These are phyloP conservation scores for Microcebus ravelobensis DNA, from an alignment of 2,113 vertebrate genomes.

Conservation along the genomic window DNA sequence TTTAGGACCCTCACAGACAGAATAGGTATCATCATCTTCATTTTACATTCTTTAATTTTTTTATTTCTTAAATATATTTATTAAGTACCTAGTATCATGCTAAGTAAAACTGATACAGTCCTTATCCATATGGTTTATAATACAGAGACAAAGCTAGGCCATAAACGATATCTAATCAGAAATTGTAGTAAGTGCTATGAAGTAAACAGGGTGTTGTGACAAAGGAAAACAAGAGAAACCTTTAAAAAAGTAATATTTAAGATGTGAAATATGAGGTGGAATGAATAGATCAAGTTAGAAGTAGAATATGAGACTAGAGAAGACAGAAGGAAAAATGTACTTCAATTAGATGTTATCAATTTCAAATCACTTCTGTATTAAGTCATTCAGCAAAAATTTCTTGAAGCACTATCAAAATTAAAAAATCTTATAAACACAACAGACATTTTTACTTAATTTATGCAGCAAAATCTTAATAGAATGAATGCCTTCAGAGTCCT, in stretches of 20 bases:
- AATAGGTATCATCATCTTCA: background rate
- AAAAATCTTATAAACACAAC: background rate
- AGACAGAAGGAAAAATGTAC: background rate
- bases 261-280: background rate
- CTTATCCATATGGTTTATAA: background rate
- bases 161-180: background rate
- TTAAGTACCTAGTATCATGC: background rate
- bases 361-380: background rate
- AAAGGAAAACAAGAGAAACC: background rate
- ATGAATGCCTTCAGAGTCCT: background rate
- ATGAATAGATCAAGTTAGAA: background rate
- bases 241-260: background rate
- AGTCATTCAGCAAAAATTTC: background rate
- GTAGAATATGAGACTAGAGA: background rate
- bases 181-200: background rate
- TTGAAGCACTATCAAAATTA: background rate
- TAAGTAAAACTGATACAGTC: background rate
- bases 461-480: background rate
- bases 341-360: background rate
- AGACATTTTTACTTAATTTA: background rate
- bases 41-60: background rate
- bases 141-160: background rate
- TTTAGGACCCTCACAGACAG: background rate
- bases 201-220: background rate
- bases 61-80: background rate